Conservation (phyloP, 2,888 invertebrate genomes). For the Amphipyra tragopoginis region DNA sequence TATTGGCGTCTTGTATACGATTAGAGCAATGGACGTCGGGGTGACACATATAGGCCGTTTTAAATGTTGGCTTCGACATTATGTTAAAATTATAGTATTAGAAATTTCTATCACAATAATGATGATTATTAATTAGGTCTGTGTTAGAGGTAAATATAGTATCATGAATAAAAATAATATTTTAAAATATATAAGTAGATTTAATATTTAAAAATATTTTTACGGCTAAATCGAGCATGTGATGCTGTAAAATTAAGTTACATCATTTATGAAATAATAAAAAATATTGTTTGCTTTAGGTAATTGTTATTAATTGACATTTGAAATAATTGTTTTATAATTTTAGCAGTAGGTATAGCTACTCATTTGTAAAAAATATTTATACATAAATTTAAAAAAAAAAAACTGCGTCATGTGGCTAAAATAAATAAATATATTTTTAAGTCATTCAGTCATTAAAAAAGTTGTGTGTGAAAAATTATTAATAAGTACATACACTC, state of each 20-base stretch:
- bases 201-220: conserved; percentile 16
- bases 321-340: neutral
- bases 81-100: neutral
- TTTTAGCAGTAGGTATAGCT: too few relatives aligned
- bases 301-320: conserved; percentile 2
- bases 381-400: too few relatives aligned
- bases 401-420: too few relatives aligned
- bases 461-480: too few relatives aligned
- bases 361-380: too few relatives aligned
- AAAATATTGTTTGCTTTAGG: conserved; percentile 10
- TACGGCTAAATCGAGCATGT: conserved; percentile 35
- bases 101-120: conserved; percentile 3
- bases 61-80: neutral
- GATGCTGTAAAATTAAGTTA: conserved; percentile 32
- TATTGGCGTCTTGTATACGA: neutral
- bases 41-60: too few relatives aligned
- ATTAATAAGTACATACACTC: too few relatives aligned
- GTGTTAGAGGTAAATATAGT: conserved; percentile 25
- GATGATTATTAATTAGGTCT: conserved; percentile 19
- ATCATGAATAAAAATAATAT: conserved; percentile 13
- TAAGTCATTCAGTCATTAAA: too few relatives aligned
- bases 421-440: too few relatives aligned
- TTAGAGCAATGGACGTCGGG: too few relatives aligned
- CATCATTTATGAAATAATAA: neutral
- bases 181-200: conserved; percentile 11